These are phyloP conservation scores for Gordius sp. DNA, from an alignment of 2,888 invertebrate species.

Conservation along the genomic window DNA sequence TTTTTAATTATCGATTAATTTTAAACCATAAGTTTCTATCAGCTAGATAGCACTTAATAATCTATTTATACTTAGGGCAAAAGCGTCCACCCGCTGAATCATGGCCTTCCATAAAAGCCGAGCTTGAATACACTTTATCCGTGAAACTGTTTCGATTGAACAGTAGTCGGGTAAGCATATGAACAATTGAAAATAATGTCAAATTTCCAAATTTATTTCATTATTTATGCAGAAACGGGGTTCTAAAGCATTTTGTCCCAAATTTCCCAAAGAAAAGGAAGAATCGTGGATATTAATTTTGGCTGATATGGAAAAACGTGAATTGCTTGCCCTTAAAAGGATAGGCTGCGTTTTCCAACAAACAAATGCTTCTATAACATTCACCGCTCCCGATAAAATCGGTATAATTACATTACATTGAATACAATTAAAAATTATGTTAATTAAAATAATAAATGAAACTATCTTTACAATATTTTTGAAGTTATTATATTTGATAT, in stretches of 20 bases:
- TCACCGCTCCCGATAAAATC: slow-evolving; percentile 19
- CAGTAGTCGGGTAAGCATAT: neutral
- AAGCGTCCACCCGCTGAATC: neutral
- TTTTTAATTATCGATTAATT: neutral
- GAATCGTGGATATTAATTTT: slow-evolving; percentile 79
- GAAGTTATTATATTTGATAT: no score
- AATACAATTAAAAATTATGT: no score
- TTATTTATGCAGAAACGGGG: slow-evolving; percentile 24
- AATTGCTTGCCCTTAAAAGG: slow-evolving; percentile 55
- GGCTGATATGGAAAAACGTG: slow-evolving; percentile 41
- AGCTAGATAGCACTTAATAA: neutral
- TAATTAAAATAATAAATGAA: no score
- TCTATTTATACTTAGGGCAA: neutral
- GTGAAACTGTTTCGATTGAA: neutral
- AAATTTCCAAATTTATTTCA: neutral
- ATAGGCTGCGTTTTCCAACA: slow-evolving; percentile 27
- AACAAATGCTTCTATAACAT: slow-evolving; percentile 16
- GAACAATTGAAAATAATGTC: no score
- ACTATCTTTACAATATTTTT: no score
- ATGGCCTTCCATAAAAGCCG: neutral
- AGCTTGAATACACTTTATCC: neutral
- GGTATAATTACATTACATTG: slow-evolving; percentile 2
- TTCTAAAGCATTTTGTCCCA: slow-evolving; percentile 46
- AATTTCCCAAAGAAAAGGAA: slow-evolving; percentile 68
- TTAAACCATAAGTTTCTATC: neutral